A percentile compares a stretch with the other conserved stretches of the same genome.
These are phyloP conservation scores for Oophaga sylvatica DNA, from an alignment of 2,797 vertebrate species.

Conservation along the genomic window DNA sequence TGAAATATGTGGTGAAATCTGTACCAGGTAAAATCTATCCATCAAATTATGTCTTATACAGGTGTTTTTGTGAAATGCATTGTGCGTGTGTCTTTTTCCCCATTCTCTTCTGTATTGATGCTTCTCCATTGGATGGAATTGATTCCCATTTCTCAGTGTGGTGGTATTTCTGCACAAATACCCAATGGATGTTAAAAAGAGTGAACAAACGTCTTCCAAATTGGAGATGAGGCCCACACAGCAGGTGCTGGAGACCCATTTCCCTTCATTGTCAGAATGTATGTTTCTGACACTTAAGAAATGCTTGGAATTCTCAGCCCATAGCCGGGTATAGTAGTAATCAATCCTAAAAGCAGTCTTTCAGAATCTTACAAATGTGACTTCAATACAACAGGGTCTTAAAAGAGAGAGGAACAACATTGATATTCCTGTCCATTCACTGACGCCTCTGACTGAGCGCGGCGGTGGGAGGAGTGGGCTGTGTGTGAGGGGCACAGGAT, in stretches of 20 bases:
- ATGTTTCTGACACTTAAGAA: constrained; percentile 65
- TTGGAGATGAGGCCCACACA: background rate
- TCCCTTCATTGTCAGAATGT: constrained; percentile 58
- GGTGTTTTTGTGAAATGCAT: too few relatives aligned
- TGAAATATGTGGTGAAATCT: too few relatives aligned
- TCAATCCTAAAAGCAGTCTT: constrained; percentile 72
- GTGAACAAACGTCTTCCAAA: background rate
- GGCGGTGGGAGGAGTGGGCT: constrained; percentile 72
- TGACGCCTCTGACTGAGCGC: constrained; percentile 70
- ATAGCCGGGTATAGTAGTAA: constrained; percentile 65
- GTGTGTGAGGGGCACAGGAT: constrained; percentile 70
- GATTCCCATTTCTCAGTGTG: background rate
- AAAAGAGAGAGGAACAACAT: constrained; percentile 64
- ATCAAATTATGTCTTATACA: too few relatives aligned
- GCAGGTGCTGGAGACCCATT: constrained; percentile 48
- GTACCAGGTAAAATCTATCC: too few relatives aligned
- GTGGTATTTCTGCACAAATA: background rate
- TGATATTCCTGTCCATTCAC: constrained; percentile 76
- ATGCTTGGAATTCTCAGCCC: constrained; percentile 41
- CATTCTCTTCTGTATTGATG: background rate
- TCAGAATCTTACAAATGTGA: constrained; percentile 67
- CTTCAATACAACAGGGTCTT: constrained; percentile 66
- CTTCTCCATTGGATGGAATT: too few relatives aligned
- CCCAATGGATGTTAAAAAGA: background rate
- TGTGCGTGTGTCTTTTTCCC: background rate